Conservation (phyloP, 2,888 invertebrate genomes). For the Lasioglossum malachurum region DNA sequence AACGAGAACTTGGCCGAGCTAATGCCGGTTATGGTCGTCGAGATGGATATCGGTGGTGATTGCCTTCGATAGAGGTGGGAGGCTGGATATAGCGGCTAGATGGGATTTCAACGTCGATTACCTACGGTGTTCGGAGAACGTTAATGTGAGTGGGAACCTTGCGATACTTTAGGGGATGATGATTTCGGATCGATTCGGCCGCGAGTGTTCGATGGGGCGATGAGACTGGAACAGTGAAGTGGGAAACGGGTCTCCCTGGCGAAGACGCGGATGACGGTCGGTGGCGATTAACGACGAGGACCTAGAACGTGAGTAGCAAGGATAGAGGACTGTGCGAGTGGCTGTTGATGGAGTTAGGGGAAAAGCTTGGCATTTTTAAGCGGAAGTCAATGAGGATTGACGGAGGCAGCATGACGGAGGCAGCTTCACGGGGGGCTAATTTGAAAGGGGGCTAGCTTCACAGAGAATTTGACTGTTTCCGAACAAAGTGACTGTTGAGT, state of each 20-base stretch:
- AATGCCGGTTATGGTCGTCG: slow-evolving; percentile 34
- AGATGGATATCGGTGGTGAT: slow-evolving; percentile 43
- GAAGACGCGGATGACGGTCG: slow-evolving; percentile 9
- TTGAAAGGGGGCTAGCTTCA: too few relatives aligned
- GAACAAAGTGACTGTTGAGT: too few relatives aligned
- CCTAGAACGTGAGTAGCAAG: background rate
- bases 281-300: background rate
- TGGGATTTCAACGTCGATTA: slow-evolving; percentile 24
- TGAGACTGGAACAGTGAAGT: slow-evolving; percentile 25
- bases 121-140: background rate
- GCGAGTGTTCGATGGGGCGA: slow-evolving; percentile 31
- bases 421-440: too few relatives aligned
- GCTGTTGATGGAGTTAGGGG: too few relatives aligned
- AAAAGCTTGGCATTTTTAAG: background rate
- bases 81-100: slow-evolving; percentile 8
- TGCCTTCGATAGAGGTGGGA: slow-evolving; percentile 17
- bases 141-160: background rate
- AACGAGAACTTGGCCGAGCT: slow-evolving; percentile 50
- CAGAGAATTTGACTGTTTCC: too few relatives aligned
- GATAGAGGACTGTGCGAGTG: slow-evolving; percentile 21
- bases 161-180: background rate
- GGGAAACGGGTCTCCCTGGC: background rate
- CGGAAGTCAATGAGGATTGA: too few relatives aligned
- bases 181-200: slow-evolving; percentile 16
- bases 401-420: too few relatives aligned